These are phyloP conservation scores for Adrianichthys oophorus DNA, from an alignment of 2,797 vertebrate genomes.

Conservation along the genomic window DNA sequence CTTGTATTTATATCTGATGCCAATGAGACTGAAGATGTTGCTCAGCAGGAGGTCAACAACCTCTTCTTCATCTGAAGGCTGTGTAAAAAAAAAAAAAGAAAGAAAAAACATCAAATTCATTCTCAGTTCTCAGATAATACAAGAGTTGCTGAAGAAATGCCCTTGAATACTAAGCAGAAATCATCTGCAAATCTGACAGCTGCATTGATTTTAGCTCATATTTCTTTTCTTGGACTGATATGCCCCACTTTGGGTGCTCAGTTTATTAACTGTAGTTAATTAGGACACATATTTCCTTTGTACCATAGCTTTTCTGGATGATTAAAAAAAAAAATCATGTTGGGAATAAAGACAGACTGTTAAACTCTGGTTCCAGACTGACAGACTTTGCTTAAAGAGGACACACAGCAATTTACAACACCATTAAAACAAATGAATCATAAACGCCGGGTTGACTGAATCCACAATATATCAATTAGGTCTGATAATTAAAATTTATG, in stretches of 20 bases:
- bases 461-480: not conserved
- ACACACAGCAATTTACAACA: not conserved
- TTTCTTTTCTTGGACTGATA: not conserved
- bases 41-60: slow-evolving; percentile 84
- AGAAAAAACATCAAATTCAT: slow-evolving; percentile 5
- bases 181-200: not conserved
- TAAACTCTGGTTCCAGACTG: not conserved
- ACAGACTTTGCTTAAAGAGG: not conserved
- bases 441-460: not conserved
- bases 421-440: not conserved
- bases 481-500: not conserved
- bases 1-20: slow-evolving; percentile 72
- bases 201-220: not conserved
- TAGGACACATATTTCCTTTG: not conserved
- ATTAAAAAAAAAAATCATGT: not conserved
- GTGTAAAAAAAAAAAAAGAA: slow-evolving; percentile 23
- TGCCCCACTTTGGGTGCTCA: not conserved
- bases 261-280: not conserved
- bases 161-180: not conserved
- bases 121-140: not conserved
- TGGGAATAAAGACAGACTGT: not conserved
- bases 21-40: slow-evolving; percentile 85
- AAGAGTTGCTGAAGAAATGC: not conserved
- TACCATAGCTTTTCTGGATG: not conserved
- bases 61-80: slow-evolving; percentile 91